Base-by-base conservation (phyloP, 2,113 vertebrate species). In the Siniperca knerii region DNA sequence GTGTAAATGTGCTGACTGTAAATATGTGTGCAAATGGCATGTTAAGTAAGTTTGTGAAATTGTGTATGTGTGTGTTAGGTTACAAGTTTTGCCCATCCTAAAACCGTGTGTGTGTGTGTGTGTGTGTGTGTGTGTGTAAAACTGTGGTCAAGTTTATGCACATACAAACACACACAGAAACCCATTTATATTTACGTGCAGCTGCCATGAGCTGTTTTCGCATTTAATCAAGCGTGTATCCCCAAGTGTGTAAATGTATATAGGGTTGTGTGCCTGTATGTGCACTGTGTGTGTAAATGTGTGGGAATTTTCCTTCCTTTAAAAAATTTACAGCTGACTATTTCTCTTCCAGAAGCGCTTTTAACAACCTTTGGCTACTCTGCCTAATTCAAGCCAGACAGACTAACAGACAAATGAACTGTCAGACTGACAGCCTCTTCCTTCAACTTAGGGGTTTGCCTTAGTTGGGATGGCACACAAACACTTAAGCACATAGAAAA, bases 371-470 rank as follows among this genome's bases (percentile, higher is more conserved):
- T 92, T 95, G 94, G 95, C 96, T 95, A 95, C 94, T 95, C 92
- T 92, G 93, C 82, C 91, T 96, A 95, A 97, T 95, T 96, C 93
- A 96, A 96, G 93, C 92, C 96, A 97, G 95, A 95, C 94, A 91
- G 76, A 84, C 73, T 66, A 52, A 84, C 60, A 79, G 77, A 85
- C 80, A 85, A 81, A 88, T 66, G 21, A 76, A 82, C 46, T 12
- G 15, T 86, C 52, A 50, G 52, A 79, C 42, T 37, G 81, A 85
- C 69, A 78, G 58, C 55, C 11, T 72, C n/a, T 77, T 82, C 62
- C 69, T 80, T 82, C 37, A 82, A 40, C n/a, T 77, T 18, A 42
- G 44, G 58, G 66, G n/a, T 64, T 87, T 72, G 15, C 46, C 55
- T 80, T 11, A 44, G 4, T 68, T 85, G 3, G 16, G 33, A 85